Evolutionary conservation across 2,888 invertebrate genomes (phyloP), one percentile per base, ranked within the genome.

Genomic region (Nomada hirtipes): DNA sequence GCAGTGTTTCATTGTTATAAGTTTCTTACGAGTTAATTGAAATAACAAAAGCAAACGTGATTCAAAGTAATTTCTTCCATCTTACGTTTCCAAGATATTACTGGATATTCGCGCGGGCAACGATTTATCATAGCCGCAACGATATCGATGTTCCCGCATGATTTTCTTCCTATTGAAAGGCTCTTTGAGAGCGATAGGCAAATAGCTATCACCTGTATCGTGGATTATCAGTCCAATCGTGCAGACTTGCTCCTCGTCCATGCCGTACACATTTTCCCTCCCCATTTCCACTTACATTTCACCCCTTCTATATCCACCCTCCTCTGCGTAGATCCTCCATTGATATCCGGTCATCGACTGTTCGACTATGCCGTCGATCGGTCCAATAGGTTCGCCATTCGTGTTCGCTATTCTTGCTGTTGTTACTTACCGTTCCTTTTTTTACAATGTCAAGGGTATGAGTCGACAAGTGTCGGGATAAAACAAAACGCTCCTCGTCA

Each of bases 301-400:
- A n/a, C 23, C 55, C 7, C 65, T 50, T 15, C 52, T 29, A 13
- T 23, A 11, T 13, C 57, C 13, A 1, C 10, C 9, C 13, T n/a
- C 55, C 13, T n/a, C 7, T 11, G 2, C 9, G 26, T 47, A 76
- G 52, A 57, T 73, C 65, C 75, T 15, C 81, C 9, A 59, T 63
- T 36, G 60, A 70, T 20, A 79, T 85, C 82, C 84, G 82, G 84
- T 85, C 84, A 85, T 82, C 84, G 82, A 20, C 72, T 74, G 63
- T 72, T 76, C 65, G 79, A 67, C 36, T 36, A 36, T 55, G n/a
- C 60, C 47, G 63, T 23, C 47, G 76, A 79, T 10, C 55, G 57
- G 73, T 78, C 79, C 68, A 81, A n/a, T 50, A 26, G 83, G 79
- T 64, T 74, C 79, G 57, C 59, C 26, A 80, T 84, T 81, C 81